Percentiles rank a stretch among this genome's conserved stretches.
These are phyloP conservation scores for Anthopleura sola DNA, from an alignment of 64 coral and sea anemone genomes.

Conservation along the genomic window DNA sequence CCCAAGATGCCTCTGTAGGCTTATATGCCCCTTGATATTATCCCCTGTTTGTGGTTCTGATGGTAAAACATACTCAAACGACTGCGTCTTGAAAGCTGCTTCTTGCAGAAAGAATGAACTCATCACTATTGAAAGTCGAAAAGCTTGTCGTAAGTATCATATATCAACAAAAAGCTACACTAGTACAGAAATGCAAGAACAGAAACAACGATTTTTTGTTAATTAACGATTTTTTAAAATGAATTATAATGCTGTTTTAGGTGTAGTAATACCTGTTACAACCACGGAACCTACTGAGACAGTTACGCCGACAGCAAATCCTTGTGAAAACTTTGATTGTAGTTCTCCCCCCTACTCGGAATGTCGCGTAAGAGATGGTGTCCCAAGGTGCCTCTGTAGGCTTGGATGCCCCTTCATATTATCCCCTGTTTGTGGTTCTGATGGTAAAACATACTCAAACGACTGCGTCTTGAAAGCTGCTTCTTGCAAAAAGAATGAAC, in stretches of 20 bases:
- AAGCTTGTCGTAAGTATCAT: constrained; percentile 23
- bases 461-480: constrained; percentile 24
- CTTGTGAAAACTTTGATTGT: not conserved
- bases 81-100: constrained; percentile 32
- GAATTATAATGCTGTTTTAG: too few relatives aligned
- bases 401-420: not conserved
- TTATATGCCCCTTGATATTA: not conserved
- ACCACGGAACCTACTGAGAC: not conserved
- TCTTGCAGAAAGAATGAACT: constrained; percentile 26
- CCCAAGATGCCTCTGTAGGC: not conserved
- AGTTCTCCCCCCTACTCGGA: not conserved
- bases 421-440: constrained; percentile 35
- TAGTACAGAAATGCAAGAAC: too few relatives aligned
- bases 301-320: not conserved
- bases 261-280: too few relatives aligned
- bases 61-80: constrained; percentile 18
- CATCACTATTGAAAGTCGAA: constrained; percentile 12
- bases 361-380: not conserved
- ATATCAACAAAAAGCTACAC: too few relatives aligned
- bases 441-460: constrained; percentile 22
- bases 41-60: constrained; percentile 40
- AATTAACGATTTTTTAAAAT: too few relatives aligned
- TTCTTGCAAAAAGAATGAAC: constrained; percentile 19
- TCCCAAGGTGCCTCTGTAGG: not conserved
- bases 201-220: too few relatives aligned